Base-by-base conservation (phyloP, 2,888 invertebrate species). In the Lycaena phlaeas region DNA sequence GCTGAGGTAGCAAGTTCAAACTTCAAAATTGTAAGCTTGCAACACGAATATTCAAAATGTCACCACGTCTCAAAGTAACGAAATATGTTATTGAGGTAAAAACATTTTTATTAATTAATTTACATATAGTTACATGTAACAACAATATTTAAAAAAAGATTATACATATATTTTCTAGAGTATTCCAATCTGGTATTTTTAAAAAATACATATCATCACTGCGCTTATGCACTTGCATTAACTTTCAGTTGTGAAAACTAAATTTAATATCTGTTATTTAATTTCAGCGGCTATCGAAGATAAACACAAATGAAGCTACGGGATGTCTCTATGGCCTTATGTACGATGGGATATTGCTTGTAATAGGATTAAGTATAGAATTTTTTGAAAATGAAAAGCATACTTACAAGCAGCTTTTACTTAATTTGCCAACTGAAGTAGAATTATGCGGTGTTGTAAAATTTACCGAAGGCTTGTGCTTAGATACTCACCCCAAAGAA, bases 271-370 rank as follows among this genome's bases (percentile, higher is more conserved):
- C 6, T 11, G 3, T 28, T 31, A 41, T 41, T 15, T 44, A 17
- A 44, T 65, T 61, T 44, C 68, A 94, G 93, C 88, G 92, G 58
- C 69, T 93, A 58, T 87, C 87, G 58, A 85, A 85, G 51, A 74
- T 89, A 52, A 87, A 87, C 61, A 84, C 88, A 46, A 79, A 87
- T 57, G 79, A 76, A 46, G 87, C 85, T 59, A 88, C 86, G 64
- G 93, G 92, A 53, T 90, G 90, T 66, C 77, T 93, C 14, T 93
- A 90, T 68, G 94, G 93, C 27, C 86, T 91, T 27, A 88, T 92
- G 73, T 89, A 90, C 67, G 89, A 92, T 58, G 89, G 91, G 42
- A 89, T 88, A 22, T 69, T 92, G 41, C 82, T 90, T 22, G 87
- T 93, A 40, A 71, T 93, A 48, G 90, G 90, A 37, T 86, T 92